Evolutionary conservation across 2,888 invertebrate genomes (phyloP).

Genomic region (Callinectes sapidus): DNA sequence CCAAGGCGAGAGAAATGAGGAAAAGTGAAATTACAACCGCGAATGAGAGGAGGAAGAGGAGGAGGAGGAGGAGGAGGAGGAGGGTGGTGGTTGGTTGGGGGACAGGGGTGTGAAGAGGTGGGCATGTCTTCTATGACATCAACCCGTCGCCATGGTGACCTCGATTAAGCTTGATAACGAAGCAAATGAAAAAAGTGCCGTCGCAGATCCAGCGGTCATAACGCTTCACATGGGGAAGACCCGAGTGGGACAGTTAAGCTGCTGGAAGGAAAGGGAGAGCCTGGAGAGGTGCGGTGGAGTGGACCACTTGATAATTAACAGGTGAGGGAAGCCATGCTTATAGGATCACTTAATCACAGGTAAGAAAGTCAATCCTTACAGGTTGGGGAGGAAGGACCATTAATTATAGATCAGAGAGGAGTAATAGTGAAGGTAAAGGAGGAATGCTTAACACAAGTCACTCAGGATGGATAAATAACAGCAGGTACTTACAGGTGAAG

Average conservation of each 20-base stretch:
- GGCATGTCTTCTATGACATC: not conserved
- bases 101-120: not conserved
- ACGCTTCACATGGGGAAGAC: not conserved
- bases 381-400: not conserved
- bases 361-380: not conserved
- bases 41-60: not conserved
- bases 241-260: too few species aligned
- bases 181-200: not conserved
- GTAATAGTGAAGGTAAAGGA: not conserved
- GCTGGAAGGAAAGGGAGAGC: not conserved
- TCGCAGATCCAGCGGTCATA: not conserved
- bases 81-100: not conserved
- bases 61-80: slow-evolving; percentile 3
- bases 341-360: not conserved
- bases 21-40: not conserved
- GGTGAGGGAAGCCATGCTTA: slow-evolving; percentile 5
- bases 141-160: slow-evolving; percentile 29
- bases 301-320: not conserved
- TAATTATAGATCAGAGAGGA: not conserved
- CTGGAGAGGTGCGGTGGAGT: not conserved
- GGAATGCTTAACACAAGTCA: not conserved
- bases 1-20: not conserved
- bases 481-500: not conserved
- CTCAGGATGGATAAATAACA: not conserved
- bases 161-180: not conserved